Evolutionary conservation across 2,797 vertebrate species (phyloP).

Genomic region (Mormyrus proboscirostris): DNA sequence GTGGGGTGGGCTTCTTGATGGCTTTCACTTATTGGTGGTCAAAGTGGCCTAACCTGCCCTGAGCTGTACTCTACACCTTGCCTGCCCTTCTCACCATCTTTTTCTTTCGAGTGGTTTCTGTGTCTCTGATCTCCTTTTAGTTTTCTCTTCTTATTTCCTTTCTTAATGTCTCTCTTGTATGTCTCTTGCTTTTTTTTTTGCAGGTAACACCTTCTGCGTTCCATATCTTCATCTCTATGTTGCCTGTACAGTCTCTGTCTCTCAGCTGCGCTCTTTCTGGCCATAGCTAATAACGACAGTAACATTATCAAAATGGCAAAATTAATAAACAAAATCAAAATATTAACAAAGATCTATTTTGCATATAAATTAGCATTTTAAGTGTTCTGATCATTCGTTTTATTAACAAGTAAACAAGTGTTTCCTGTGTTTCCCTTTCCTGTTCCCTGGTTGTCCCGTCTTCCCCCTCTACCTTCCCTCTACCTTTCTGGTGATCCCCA

Average conservation of each 20-base stretch:
- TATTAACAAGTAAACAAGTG: too few species aligned
- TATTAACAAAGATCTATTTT: neutral
- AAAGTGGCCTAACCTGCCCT: too few species aligned
- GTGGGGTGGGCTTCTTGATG: neutral
- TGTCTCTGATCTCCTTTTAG: too few species aligned
- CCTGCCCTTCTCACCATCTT: too few species aligned
- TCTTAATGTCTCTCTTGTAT: neutral
- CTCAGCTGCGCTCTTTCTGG: neutral
- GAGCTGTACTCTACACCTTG: too few species aligned
- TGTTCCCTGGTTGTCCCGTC: too few species aligned
- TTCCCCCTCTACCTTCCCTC: too few species aligned
- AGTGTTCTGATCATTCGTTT: neutral
- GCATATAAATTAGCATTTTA: neutral
- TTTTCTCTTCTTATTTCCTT: neutral
- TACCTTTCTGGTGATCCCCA: too few species aligned
- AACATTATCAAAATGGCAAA: neutral
- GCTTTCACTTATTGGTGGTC: neutral
- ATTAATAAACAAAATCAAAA: neutral
- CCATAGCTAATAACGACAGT: neutral
- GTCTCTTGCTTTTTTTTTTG: neutral
- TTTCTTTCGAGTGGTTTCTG: too few species aligned
- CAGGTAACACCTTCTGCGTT: neutral
- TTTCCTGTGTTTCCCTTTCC: too few species aligned
- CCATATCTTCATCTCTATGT: neutral
- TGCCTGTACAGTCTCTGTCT: neutral